A percentile compares a stretch with the other conserved stretches of the same genome.
These are phyloP conservation scores for Morbakka virulenta DNA, from an alignment of 30 jellyfish, hydroid and myxozoan genomes.

Conservation along the genomic window DNA sequence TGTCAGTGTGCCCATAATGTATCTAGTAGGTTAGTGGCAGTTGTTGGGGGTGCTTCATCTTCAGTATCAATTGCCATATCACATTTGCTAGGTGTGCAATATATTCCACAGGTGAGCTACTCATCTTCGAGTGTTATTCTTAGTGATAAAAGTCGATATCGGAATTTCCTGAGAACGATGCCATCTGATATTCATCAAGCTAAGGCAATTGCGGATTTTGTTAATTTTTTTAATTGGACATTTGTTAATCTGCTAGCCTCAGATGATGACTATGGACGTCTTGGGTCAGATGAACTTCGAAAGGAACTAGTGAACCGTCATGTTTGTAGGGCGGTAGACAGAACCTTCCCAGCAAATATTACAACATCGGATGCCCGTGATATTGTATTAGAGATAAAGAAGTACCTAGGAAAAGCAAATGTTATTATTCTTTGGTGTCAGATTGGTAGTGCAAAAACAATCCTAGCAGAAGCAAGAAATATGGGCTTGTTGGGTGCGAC, in stretches of 20 bases:
- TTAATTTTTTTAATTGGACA: slow-evolving; percentile 61
- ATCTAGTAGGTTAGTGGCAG: slow-evolving; percentile 43
- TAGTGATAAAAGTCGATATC: slow-evolving; percentile 43
- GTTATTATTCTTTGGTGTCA: slow-evolving; percentile 84
- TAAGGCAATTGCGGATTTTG: slow-evolving; percentile 60
- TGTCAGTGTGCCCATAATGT: slow-evolving; percentile 14
- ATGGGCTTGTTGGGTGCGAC: slow-evolving; percentile 48
- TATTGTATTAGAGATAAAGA: slow-evolving; percentile 7
- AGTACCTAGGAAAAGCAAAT: slow-evolving; percentile 31
- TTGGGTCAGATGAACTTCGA: slow-evolving; percentile 55
- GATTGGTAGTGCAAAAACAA: slow-evolving; percentile 47
- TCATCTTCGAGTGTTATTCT: slow-evolving; percentile 64
- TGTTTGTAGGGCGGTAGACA: slow-evolving; percentile 71
- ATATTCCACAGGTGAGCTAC: slow-evolving; percentile 77
- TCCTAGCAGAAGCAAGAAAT: slow-evolving; percentile 55
- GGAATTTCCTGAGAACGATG: slow-evolving; percentile 61
- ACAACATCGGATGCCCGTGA: slow-evolving; percentile 20
- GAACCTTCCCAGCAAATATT: slow-evolving; percentile 35
- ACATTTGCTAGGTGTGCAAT: slow-evolving; percentile 52
- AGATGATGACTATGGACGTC: slow-evolving; percentile 85
- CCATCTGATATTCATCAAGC: slow-evolving; percentile 85
- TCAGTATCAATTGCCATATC: slow-evolving; percentile 69
- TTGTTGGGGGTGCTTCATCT: slow-evolving; percentile 72
- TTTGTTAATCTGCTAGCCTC: slow-evolving; percentile 71
- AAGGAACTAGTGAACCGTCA: slow-evolving; percentile 28